Evolutionary conservation across 2,113 vertebrate genomes (phyloP).

Genomic region (Pygoscelis adeliae): DNA sequence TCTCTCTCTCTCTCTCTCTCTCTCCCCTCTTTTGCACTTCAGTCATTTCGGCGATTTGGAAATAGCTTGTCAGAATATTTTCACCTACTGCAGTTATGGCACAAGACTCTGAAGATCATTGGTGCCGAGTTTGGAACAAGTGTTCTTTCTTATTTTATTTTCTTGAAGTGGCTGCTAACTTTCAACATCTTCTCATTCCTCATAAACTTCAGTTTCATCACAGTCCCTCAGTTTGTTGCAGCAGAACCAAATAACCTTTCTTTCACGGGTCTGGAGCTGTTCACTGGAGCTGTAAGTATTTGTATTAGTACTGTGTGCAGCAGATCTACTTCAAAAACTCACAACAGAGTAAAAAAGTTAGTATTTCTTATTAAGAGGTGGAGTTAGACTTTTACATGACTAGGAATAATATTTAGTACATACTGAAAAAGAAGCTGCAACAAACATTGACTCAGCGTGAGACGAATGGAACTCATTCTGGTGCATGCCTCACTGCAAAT

Average conservation of each 20-base stretch:
- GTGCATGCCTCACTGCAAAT: background rate
- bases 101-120: slow-evolving; percentile 87
- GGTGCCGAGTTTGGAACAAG: slow-evolving; percentile 90
- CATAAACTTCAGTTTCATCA: slow-evolving; percentile 91
- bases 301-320: background rate
- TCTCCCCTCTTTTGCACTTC: background rate
- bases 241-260: slow-evolving; percentile 53
- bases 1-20: background rate
- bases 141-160: slow-evolving; percentile 91
- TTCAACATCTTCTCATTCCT: slow-evolving; percentile 92
- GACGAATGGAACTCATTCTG: background rate
- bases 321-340: background rate
- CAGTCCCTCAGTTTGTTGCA: slow-evolving; percentile 83
- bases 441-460: background rate
- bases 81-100: slow-evolving; percentile 76
- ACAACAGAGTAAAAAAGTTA: background rate
- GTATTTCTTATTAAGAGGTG: background rate
- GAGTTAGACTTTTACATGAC: background rate
- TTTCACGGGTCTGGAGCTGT: slow-evolving; percentile 88
- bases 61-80: slow-evolving; percentile 66
- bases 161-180: slow-evolving; percentile 90
- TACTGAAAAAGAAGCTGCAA: background rate
- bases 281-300: slow-evolving; percentile 89
- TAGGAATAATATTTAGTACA: background rate
- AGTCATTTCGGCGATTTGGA: slow-evolving; percentile 80